A percentile compares a stretch with the other conserved stretches of the same genome.
Conservation (phyloP, 1,140 invertebrate genomes). For the Calycopis cecrops region DNA sequence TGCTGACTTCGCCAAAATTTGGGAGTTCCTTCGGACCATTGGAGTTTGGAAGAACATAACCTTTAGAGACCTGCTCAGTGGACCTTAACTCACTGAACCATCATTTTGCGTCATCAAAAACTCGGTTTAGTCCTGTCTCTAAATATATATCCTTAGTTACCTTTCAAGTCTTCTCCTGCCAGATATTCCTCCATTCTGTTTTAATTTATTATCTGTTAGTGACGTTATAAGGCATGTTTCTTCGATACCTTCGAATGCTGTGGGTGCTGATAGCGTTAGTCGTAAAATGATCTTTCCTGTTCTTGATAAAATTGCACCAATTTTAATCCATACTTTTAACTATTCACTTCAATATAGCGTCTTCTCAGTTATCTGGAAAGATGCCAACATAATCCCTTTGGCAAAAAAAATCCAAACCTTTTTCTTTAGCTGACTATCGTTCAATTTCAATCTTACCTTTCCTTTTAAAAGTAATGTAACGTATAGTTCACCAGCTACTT, state of each 20-base stretch:
- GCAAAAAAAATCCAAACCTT: neutral
- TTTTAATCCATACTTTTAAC: slow-evolving; percentile 12
- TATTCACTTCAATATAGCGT: neutral
- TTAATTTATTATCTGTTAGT: slow-evolving; percentile 5
- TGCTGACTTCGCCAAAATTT: neutral
- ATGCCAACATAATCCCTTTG: neutral
- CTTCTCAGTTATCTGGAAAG: neutral
- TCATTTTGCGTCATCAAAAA: neutral
- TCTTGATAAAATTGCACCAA: slow-evolving; percentile 13
- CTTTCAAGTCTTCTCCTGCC: neutral
- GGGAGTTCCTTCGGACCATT: neutral
- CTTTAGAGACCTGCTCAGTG: neutral
- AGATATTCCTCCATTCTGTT: slow-evolving; percentile 2
- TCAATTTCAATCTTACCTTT: slow-evolving; percentile 2
- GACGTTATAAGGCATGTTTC: slow-evolving; percentile 14
- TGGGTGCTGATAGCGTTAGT: slow-evolving; percentile 12
- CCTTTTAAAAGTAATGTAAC: neutral
- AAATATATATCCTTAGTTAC: neutral
- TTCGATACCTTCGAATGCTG: slow-evolving; percentile 15
- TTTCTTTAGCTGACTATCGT: neutral
- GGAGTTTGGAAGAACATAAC: neutral
- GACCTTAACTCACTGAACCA: neutral
- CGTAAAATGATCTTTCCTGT: slow-evolving; percentile 15
- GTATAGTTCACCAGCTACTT: neutral
- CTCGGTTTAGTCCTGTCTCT: neutral